Evolutionary conservation across 2,888 invertebrate genomes (phyloP), one percentile per base, ranked within the genome.

Genomic region (Acanthosoma haemorrhoidale): DNA sequence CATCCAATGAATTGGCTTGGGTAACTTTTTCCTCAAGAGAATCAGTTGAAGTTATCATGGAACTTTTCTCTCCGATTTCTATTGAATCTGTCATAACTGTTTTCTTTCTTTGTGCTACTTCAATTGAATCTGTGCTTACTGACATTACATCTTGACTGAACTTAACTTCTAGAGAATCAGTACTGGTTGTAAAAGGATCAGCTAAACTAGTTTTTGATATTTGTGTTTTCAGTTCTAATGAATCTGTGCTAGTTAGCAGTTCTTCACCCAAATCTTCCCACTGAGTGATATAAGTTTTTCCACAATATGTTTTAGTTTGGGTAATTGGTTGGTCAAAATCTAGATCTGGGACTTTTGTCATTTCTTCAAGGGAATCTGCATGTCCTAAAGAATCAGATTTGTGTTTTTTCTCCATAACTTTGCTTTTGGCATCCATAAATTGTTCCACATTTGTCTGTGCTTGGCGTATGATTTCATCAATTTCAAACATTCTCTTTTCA

Each of bases 391-490:
- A 84, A 70, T 86, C 86, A 3, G 82, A 60, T 29, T 71, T 73
- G 13, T 61, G 38, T 29, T 69, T 69, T n/a, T 39, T 58, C 3
- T 68, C 68, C 0, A 66, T 15, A 21, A 69, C 72, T 29, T 59
- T 68, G 36, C 41, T 51, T 38, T 72, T 71, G 15, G 72, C 60
- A 21, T 72, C 72, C 73, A 73, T 73, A 43, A 73, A 73, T 31
- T 73, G 71, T 76, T 87, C 87, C 8, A 87, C 87, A 77, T 87
- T 87, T 8, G 84, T 84, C 76, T 88, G 87, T 15, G 87, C 87
- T 77, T 88, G 85, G 72, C 84, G 81, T 73, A 87, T 87, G 58
- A 87, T 87, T 78, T 87, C 87, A 76, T 88, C 87, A 68, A 87
- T 87, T 78, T 87, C 87, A 77, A 85, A 85, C 81, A 87, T 86